A percentile compares a stretch with the other conserved stretches of the same genome.
Evolutionary conservation across 1,140 invertebrate species (phyloP).

Genomic region (Berghia stephanieae): DNA sequence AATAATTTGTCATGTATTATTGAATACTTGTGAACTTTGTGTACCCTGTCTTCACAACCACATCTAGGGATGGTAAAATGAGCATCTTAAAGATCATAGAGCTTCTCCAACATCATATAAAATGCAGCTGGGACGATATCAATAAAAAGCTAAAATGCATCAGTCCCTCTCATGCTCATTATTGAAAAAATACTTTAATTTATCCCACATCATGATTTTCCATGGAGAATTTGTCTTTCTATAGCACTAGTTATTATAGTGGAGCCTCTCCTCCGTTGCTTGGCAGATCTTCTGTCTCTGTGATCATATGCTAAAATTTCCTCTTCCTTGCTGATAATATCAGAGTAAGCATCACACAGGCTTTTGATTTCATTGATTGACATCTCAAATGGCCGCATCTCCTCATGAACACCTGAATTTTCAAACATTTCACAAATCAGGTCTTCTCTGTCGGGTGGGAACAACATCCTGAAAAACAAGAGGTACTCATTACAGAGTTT

Average conservation of each 20-base stretch:
- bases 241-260: background rate
- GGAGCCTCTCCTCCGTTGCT: conserved; percentile 12
- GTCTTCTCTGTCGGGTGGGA: conserved; percentile 78
- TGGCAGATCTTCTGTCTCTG: conserved; percentile 39
- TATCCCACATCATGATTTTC: no score
- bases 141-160: no score
- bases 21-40: no score
- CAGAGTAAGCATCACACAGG: conserved; percentile 79
- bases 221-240: conserved; percentile 15
- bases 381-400: conserved; percentile 69
- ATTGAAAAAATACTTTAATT: no score
- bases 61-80: no score
- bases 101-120: no score
- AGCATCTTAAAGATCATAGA: no score
- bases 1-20: no score
- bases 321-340: conserved; percentile 78
- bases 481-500: no score
- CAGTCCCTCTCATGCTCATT: no score
- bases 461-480: conserved; percentile 72
- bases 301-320: conserved; percentile 76
- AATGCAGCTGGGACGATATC: no score
- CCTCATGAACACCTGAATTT: conserved; percentile 78
- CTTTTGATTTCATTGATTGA: conserved; percentile 81
- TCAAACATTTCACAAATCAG: conserved; percentile 77
- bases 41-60: no score